These are phyloP conservation scores for Tachycineta bicolor DNA, from an alignment of 2,113 vertebrate species.

Conservation along the genomic window DNA sequence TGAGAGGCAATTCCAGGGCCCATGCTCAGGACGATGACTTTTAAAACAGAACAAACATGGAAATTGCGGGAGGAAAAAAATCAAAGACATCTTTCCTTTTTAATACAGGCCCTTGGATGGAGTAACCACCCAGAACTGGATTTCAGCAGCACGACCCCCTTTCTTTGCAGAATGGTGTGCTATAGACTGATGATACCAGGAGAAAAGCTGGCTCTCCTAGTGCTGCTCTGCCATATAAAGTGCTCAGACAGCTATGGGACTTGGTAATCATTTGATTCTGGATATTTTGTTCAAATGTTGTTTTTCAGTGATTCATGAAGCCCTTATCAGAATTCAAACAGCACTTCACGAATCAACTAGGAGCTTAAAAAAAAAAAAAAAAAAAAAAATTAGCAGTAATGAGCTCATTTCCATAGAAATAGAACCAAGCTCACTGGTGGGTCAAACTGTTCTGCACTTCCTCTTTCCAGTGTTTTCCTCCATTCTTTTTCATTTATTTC, in stretches of 20 bases:
- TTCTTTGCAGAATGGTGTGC: not conserved
- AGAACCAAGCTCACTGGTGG: conserved; percentile 27
- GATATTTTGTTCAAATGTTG: conserved; percentile 51
- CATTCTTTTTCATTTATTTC: conserved; percentile 33
- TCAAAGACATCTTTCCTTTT: conserved; percentile 13
- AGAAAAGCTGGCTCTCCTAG: not conserved
- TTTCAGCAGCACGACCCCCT: conserved; percentile 13
- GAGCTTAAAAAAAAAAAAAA: conserved; percentile 58
- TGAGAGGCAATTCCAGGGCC: not conserved
- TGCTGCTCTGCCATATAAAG: conserved; percentile 32
- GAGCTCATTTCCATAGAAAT: conserved; percentile 74
- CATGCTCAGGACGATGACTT: conserved; percentile 5
- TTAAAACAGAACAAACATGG: conserved; percentile 25
- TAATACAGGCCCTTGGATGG: not conserved
- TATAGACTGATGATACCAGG: not conserved
- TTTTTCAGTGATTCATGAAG: conserved; percentile 68
- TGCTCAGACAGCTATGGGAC: conserved; percentile 10
- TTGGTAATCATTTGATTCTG: conserved; percentile 28
- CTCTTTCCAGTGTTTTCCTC: conserved; percentile 4
- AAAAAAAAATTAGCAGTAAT: conserved; percentile 60
- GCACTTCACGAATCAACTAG: conserved; percentile 66
- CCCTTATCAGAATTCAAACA: conserved; percentile 58
- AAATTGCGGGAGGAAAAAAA: not conserved
- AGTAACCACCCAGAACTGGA: not conserved
- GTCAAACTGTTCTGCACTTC: conserved; percentile 48